Evolutionary conservation across 2,113 vertebrate species (phyloP).

Genomic region (Orycteropus afer): DNA sequence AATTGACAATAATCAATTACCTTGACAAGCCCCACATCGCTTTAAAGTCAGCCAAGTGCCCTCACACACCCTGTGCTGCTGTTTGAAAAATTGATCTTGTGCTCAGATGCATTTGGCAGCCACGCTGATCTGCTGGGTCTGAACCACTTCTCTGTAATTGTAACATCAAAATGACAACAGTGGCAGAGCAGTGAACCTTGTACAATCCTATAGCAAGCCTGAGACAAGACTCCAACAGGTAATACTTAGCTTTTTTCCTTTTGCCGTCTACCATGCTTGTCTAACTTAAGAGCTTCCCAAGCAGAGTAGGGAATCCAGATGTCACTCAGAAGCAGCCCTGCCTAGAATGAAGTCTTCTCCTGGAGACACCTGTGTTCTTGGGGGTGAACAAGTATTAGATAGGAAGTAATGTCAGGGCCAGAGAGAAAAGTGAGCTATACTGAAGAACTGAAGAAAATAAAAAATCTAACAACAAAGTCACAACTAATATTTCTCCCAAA

Average conservation of each 20-base stretch:
- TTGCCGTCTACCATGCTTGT: not conserved
- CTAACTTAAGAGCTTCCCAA: slow-evolving; percentile 50
- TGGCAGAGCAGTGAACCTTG: not conserved
- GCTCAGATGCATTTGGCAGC: slow-evolving; percentile 39
- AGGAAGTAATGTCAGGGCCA: not conserved
- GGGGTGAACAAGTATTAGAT: not conserved
- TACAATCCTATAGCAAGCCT: not conserved
- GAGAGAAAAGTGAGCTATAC: not conserved
- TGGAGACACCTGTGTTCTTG: not conserved
- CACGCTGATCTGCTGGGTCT: not conserved
- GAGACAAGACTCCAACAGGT: slow-evolving; percentile 44
- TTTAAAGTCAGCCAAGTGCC: slow-evolving; percentile 34
- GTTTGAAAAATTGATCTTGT: slow-evolving; percentile 54
- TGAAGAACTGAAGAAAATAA: not conserved
- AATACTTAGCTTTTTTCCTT: slow-evolving; percentile 29
- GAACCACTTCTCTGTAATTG: not conserved
- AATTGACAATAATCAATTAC: slow-evolving; percentile 1
- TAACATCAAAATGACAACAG: slow-evolving; percentile 25
- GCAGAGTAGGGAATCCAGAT: not conserved
- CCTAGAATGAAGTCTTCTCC: not conserved
- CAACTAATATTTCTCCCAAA: not conserved
- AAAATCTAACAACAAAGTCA: not conserved
- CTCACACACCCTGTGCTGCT: slow-evolving; percentile 45
- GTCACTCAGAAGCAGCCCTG: not conserved
- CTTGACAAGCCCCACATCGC: slow-evolving; percentile 1